A percentile compares a stretch with the other conserved stretches of the same genome.
phyloP scores from a whole-genome alignment of 2,888 invertebrate genomes.

The Dicyrtoma fusca region DNA sequence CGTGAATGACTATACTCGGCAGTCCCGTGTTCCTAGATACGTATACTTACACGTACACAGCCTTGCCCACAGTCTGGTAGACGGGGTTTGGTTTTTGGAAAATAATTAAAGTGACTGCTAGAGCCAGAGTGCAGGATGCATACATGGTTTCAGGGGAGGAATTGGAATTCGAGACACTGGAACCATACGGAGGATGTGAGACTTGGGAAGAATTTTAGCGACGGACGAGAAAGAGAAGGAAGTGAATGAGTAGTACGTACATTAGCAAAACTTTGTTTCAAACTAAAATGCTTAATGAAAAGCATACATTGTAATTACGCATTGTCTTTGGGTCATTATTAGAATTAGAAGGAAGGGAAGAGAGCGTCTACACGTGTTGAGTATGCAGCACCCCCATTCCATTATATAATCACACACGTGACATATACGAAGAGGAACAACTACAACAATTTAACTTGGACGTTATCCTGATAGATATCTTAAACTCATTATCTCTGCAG shows the following conservation, averaged over 20 bases:
- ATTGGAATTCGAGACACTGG: neutral
- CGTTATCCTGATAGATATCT: slow-evolving; percentile 26
- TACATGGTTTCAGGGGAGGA: neutral
- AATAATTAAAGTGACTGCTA: neutral
- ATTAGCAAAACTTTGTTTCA: slow-evolving; percentile 5
- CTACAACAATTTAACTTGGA: neutral
- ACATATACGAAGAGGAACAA: neutral
- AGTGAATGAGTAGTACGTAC: neutral
- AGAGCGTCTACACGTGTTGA: neutral
- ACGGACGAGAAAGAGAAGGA: neutral
- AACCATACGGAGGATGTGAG: neutral
- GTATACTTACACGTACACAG: no score
- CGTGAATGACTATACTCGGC: no score
- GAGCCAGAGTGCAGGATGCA: neutral
- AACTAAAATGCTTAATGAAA: slow-evolving; percentile 6
- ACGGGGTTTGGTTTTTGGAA: no score
- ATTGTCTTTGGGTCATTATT: slow-evolving; percentile 22
- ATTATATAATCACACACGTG: no score
- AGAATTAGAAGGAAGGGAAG: neutral
- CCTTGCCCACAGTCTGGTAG: no score
- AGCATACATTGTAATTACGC: slow-evolving; percentile 28
- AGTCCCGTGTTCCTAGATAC: no score
- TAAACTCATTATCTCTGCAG: slow-evolving; percentile 26
- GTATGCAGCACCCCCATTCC: no score
- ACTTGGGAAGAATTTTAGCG: neutral